Evolutionary conservation across 1,140 invertebrate genomes (phyloP).

Genomic region (Pseudobourletiella spinata): DNA sequence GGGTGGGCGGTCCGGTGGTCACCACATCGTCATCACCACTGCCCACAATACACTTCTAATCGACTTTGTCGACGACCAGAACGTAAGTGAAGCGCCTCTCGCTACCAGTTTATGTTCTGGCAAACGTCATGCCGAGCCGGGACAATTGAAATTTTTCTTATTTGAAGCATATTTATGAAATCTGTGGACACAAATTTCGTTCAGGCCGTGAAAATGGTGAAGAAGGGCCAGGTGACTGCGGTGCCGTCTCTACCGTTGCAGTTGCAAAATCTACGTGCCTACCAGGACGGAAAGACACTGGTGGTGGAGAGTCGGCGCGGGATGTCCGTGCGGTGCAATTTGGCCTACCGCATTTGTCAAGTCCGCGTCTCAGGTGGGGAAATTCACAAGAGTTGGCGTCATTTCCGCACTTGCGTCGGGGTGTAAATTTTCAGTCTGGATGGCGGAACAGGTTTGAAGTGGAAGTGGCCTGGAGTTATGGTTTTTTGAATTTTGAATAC

Average conservation of each 20-base stretch:
- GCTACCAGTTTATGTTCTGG: too few species aligned
- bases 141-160: not conserved
- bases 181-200: not conserved
- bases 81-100: too few species aligned
- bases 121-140: too few species aligned
- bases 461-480: not conserved
- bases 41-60: conserved; percentile 41
- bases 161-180: not conserved
- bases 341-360: conserved; percentile 25
- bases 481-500: not conserved
- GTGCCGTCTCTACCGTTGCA: conserved; percentile 21
- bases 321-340: conserved; percentile 22
- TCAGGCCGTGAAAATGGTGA: not conserved
- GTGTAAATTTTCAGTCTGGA: not conserved
- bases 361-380: conserved; percentile 29
- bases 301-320: conserved; percentile 19
- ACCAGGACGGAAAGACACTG: conserved; percentile 16
- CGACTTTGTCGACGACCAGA: conserved; percentile 36
- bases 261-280: conserved; percentile 20
- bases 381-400: not conserved
- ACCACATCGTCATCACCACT: conserved; percentile 20
- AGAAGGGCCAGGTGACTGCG: not conserved
- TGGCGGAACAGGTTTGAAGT: not conserved
- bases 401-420: not conserved
- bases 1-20: conserved; percentile 55